phyloP scores from a whole-genome alignment of 2,888 invertebrate genomes.

The Linnaemya vulpina region DNA sequence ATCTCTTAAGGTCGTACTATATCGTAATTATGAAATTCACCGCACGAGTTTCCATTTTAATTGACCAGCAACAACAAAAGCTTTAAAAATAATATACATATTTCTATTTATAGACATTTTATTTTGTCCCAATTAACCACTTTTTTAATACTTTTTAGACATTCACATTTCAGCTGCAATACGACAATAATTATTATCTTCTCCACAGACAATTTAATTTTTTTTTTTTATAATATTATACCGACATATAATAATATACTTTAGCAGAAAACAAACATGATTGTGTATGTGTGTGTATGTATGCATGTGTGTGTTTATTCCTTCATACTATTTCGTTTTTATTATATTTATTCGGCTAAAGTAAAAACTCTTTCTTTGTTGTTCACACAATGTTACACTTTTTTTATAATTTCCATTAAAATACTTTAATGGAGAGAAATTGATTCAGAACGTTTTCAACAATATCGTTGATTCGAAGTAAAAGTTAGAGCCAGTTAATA shows the following conservation, averaged over 20 bases:
- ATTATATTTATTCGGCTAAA: background rate
- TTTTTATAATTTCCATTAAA: background rate
- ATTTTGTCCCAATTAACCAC: conserved; percentile 34
- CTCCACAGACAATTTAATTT: background rate
- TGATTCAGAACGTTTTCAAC: background rate
- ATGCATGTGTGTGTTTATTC: background rate
- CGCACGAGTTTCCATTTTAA: background rate
- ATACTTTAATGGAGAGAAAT: background rate
- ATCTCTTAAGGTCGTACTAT: background rate
- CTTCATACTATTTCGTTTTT: background rate
- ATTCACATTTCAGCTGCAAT: conserved; percentile 2
- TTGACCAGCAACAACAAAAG: background rate
- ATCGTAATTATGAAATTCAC: background rate
- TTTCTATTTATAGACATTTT: too few relatives aligned
- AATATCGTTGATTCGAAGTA: background rate
- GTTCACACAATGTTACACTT: background rate
- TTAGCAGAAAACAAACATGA: background rate
- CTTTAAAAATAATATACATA: background rate
- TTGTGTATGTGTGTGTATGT: too few relatives aligned
- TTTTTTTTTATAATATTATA: background rate
- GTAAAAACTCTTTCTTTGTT: background rate
- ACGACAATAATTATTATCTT: background rate
- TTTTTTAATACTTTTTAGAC: conserved; percentile 8
- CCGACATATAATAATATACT: background rate
- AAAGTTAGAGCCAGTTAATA: background rate